Conservation (phyloP, 2,888 invertebrate genomes). For the Belgica antarctica region DNA sequence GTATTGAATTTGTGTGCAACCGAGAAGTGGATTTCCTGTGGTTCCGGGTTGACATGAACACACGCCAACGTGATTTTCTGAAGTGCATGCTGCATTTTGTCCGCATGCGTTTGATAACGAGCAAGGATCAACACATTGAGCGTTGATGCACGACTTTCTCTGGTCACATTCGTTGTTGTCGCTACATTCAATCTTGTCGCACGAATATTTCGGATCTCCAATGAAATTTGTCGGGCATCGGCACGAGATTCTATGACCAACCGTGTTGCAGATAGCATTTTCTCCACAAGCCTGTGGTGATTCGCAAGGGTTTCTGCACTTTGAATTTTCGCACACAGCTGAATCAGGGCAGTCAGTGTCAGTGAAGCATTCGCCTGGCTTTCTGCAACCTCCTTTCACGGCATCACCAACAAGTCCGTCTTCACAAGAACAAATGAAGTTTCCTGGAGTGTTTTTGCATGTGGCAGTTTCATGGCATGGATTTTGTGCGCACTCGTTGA, state of each 20-base stretch:
- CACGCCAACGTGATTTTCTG: constrained; percentile 74
- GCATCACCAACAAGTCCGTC: constrained; percentile 79
- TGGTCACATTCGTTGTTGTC: constrained; percentile 73
- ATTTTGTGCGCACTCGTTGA: constrained; percentile 73
- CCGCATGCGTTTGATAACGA: constrained; percentile 79
- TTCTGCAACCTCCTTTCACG: constrained; percentile 68
- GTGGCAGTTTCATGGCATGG: constrained; percentile 76
- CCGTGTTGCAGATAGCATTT: constrained; percentile 72
- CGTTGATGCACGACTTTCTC: constrained; percentile 72
- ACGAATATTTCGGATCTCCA: constrained; percentile 73
- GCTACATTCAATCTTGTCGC: constrained; percentile 71
- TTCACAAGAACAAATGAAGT: constrained; percentile 72
- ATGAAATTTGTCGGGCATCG: constrained; percentile 71
- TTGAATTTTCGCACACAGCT: constrained; percentile 71
- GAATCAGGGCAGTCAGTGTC: constrained; percentile 76
- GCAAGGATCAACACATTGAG: constrained; percentile 80
- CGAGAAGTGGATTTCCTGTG: constrained; percentile 82
- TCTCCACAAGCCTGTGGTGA: constrained; percentile 65
- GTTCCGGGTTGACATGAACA: constrained; percentile 82
- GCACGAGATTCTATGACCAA: constrained; percentile 69
- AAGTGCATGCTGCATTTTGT: constrained; percentile 70
- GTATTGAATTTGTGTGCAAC: constrained; percentile 79
- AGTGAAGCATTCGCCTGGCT: constrained; percentile 77
- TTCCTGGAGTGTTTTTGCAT: constrained; percentile 76
- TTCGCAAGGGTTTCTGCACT: constrained; percentile 77